Evolutionary conservation across 2,888 invertebrate species (phyloP).

Genomic region (Tenthredo scrophulariae): DNA sequence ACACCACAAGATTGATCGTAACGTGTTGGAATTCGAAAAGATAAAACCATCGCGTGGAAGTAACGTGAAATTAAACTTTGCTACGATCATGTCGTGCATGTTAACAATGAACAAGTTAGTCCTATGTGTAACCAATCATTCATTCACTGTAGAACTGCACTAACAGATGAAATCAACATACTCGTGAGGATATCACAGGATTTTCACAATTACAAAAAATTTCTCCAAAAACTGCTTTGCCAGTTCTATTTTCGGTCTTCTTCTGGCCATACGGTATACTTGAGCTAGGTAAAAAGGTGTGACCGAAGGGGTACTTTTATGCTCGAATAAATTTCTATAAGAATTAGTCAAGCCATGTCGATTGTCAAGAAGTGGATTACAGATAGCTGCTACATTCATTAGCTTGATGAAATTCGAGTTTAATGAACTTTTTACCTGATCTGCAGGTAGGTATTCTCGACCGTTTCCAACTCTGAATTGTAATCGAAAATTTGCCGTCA

Average conservation of each 20-base stretch:
- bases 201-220: background rate
- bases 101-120: conserved; percentile 32
- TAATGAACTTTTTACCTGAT: conserved; percentile 7
- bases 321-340: background rate
- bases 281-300: background rate
- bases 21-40: conserved; percentile 42
- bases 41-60: conserved; percentile 49
- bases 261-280: background rate
- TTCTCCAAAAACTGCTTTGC: too few species aligned
- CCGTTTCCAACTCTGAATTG: background rate
- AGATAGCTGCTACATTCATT: background rate
- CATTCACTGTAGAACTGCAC: background rate
- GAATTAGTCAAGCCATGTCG: background rate
- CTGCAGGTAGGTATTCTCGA: background rate
- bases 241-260: background rate
- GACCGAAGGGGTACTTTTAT: background rate
- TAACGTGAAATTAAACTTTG: conserved; percentile 20
- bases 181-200: background rate
- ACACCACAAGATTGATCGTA: conserved; percentile 36
- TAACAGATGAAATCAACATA: too few species aligned
- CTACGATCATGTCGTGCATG: background rate
- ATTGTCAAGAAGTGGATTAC: background rate
- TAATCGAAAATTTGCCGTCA: background rate
- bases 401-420: background rate
- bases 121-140: background rate